Evolutionary conservation across 2,797 vertebrate genomes (phyloP), one percentile per base, ranked within the genome.

Genomic region (Synaphobranchus kaupii): DNA sequence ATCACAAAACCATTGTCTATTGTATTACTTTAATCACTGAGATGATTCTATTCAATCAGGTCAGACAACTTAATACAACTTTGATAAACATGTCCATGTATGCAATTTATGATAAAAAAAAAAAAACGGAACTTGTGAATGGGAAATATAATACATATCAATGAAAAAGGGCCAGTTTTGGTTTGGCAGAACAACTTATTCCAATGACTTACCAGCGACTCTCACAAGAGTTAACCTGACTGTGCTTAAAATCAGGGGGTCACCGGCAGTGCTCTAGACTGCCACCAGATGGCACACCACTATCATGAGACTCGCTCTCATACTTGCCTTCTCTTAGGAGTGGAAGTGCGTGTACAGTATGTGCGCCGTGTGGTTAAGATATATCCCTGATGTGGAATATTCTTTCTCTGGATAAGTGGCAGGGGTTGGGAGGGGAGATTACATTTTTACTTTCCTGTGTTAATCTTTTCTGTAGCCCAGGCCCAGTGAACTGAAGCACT

Each of bases 241-340:
- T 22, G 7, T 17, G 5, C 13, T 22, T 81, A 47, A 20, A 22
- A 81, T 22, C 44, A 50, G 7, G 0, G 34, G 47, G 44, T 47
- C 2, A 4, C 47, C 47, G 50, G 78, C 78, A 81, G 78, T 81
- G 20, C 78, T 3, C 20, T 10, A 9, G 3, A 50, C 22, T 48
- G 22, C 78, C 78, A 81, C 78, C 44, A 81, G 78, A 50, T 81
- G 47, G 78, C 78, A 81, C 44, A 81, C 22, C 78, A 81, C 25
- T 48, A 20, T 81, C 78, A 81, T 81, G 47, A 81, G 6, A n/a
- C 78, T 31, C 63, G 7, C n/a, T 7, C 63, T 66, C n/a, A 80
- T 20, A 39, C n/a, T 13, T 80, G 22, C 15, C 15, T 47, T 34
- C 39, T 47, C 4, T 7, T 1, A 31, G 10, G 68, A 31, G 31